Percentiles rank a stretch among this genome's conserved stretches.
phyloP scores from a whole-genome alignment of 1,140 invertebrate genomes.

The Aphelinus certus region DNA sequence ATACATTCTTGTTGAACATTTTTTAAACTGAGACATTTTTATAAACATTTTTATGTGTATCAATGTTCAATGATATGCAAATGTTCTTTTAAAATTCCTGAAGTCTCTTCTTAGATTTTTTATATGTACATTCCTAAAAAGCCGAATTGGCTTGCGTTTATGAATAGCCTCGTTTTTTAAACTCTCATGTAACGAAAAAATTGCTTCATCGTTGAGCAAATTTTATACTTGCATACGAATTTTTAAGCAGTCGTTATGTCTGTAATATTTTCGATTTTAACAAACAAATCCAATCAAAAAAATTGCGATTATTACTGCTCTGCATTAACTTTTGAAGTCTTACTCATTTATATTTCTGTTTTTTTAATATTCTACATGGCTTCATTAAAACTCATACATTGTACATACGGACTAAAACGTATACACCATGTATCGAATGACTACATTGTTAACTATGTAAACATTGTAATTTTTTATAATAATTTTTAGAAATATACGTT shows the following conservation, averaged over 20 bases:
- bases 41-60: neutral
- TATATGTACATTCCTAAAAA: slow-evolving; percentile 57
- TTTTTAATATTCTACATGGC: slow-evolving; percentile 9
- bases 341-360: neutral
- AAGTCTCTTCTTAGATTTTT: slow-evolving; percentile 27
- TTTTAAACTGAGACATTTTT: neutral
- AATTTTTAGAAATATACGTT: slow-evolving; percentile 8
- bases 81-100: neutral
- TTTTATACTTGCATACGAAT: neutral
- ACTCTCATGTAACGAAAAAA: slow-evolving; percentile 16
- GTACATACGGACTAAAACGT: neutral
- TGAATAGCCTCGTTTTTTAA: slow-evolving; percentile 42
- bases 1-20: too few species aligned
- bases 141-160: slow-evolving; percentile 44
- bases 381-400: neutral
- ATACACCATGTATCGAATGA: slow-evolving; percentile 12
- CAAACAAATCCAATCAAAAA: neutral
- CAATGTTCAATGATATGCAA: neutral
- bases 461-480: slow-evolving; percentile 24
- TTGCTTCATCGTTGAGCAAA: slow-evolving; percentile 14
- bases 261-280: slow-evolving; percentile 24
- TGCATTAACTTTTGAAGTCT: slow-evolving; percentile 11
- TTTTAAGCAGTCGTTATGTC: slow-evolving; percentile 12
- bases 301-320: neutral
- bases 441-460: slow-evolving; percentile 9